Conservation (phyloP, 2,888 invertebrate species). For the Sthenelais limicola region DNA sequence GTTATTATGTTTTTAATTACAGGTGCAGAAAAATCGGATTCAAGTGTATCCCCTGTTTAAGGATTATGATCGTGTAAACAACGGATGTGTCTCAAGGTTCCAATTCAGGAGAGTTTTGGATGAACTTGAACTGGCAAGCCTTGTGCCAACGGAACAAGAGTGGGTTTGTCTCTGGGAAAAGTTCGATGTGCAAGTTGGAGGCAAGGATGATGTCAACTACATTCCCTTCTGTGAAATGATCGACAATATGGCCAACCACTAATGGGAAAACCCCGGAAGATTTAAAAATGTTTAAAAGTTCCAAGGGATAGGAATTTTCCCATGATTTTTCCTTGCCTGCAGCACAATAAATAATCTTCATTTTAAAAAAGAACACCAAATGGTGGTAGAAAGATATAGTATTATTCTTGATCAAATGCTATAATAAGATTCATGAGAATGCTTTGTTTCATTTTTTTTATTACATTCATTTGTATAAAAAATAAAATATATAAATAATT, state of each 20-base stretch:
- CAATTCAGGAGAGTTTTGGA: constrained; percentile 71
- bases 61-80: constrained; percentile 71
- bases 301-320: background rate
- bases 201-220: constrained; percentile 53
- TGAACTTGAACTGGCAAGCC: constrained; percentile 67
- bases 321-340: too few species aligned
- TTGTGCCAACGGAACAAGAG: constrained; percentile 65
- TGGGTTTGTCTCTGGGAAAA: constrained; percentile 66
- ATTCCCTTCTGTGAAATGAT: constrained; percentile 51
- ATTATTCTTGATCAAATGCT: background rate
- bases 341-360: background rate
- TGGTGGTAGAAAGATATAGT: background rate
- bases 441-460: background rate
- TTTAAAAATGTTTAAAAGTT: too few species aligned
- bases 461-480: too few species aligned
- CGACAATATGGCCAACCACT: constrained; percentile 47
- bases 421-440: background rate
- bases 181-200: constrained; percentile 66
- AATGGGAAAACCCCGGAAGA: constrained; percentile 44
- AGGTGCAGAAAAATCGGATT: constrained; percentile 70
- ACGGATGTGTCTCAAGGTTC: constrained; percentile 68
- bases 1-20: constrained; percentile 45
- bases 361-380: background rate
- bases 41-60: constrained; percentile 72
- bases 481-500: too few species aligned